phyloP scores from a whole-genome alignment of 1,140 invertebrate species.

The Trichonephila inaurata region DNA sequence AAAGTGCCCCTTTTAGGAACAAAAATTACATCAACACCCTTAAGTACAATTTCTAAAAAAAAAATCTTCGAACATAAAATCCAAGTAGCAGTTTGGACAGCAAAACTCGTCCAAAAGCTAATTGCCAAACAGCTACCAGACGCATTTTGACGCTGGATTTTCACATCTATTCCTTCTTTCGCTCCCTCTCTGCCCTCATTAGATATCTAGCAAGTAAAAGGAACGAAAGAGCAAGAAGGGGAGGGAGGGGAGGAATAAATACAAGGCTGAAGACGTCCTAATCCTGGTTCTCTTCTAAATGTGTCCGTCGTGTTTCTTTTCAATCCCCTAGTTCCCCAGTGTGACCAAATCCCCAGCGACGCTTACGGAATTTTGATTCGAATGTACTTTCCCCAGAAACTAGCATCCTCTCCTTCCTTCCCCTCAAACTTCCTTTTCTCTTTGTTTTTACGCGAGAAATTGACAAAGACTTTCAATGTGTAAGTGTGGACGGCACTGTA shows the following conservation, averaged over 20 bases:
- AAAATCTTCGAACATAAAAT: background rate
- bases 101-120: slow-evolving; percentile 6
- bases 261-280: slow-evolving; percentile 75
- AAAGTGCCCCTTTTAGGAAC: too few species aligned
- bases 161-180: background rate
- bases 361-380: slow-evolving; percentile 73
- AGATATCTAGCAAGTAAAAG: background rate
- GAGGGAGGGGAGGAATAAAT: slow-evolving; percentile 55
- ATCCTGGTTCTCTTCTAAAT: slow-evolving; percentile 74
- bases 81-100: background rate
- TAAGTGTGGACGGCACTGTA: slow-evolving; percentile 48
- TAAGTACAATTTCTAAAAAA: too few species aligned
- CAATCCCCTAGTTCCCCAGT: slow-evolving; percentile 68
- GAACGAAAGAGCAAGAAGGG: background rate
- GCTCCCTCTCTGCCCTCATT: background rate
- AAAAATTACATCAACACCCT: too few species aligned
- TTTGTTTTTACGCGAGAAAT: slow-evolving; percentile 67
- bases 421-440: background rate
- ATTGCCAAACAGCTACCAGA: background rate
- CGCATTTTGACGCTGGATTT: background rate
- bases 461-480: slow-evolving; percentile 58
- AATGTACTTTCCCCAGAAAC: slow-evolving; percentile 60
- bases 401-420: background rate
- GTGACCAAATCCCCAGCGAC: slow-evolving; percentile 70
- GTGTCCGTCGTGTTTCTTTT: slow-evolving; percentile 75